Evolutionary conservation across 1,140 invertebrate species (phyloP).

Genomic region (Bombus impatiens): DNA sequence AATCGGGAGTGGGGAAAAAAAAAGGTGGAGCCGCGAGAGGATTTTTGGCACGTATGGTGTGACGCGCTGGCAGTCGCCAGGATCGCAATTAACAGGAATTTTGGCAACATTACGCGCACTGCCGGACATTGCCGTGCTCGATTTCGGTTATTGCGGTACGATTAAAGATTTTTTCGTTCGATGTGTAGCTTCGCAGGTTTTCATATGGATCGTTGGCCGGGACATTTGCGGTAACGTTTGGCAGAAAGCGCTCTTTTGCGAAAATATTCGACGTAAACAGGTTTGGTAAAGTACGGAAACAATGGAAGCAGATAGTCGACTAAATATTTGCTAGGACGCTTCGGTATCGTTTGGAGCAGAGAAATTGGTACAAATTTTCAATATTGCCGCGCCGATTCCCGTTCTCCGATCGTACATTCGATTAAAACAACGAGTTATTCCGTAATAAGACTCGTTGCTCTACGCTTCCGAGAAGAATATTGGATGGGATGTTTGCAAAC

Average conservation of each 20-base stretch:
- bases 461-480: not conserved
- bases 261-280: not conserved
- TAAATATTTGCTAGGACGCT: not conserved
- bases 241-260: not conserved
- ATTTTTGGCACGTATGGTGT: constrained; percentile 45
- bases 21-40: not conserved
- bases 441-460: too few species aligned
- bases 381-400: too few species aligned
- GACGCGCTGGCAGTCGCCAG: constrained; percentile 3
- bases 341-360: not conserved
- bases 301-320: not conserved
- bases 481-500: not conserved
- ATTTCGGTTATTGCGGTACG: not conserved
- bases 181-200: too few species aligned
- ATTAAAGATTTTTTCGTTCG: not conserved
- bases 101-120: constrained; percentile 32
- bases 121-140: not conserved
- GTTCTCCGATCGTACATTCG: not conserved
- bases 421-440: not conserved
- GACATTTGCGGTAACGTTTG: not conserved
- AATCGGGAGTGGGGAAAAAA: not conserved
- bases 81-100: constrained; percentile 32
- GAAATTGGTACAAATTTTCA: too few species aligned
- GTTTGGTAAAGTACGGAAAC: not conserved
- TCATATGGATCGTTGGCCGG: not conserved